Conservation (phyloP, 2,113 vertebrate genomes). For the Panthera tigris region DNA sequence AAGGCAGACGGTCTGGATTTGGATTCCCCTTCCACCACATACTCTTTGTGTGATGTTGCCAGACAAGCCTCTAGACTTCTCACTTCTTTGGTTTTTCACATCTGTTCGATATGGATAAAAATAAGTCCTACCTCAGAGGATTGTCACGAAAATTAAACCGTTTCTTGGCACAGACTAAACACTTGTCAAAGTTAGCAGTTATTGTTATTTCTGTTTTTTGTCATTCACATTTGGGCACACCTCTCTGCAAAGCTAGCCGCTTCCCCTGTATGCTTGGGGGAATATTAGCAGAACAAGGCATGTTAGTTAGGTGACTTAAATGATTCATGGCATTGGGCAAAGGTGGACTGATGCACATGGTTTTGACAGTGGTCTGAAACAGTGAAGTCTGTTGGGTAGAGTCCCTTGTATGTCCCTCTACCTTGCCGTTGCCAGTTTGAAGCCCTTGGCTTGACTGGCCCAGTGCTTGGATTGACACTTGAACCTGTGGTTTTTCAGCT, state of each 20-base stretch:
- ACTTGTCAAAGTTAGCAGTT: not conserved
- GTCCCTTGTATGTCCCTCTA: rapidly evolving
- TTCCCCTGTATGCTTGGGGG: too few relatives aligned
- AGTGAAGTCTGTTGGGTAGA: not conserved
- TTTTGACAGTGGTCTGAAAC: not conserved
- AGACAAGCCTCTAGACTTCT: not conserved
- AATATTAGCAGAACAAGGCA: not conserved
- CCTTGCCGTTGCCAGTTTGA: not conserved
- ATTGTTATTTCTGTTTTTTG: not conserved
- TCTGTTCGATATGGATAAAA: not conserved
- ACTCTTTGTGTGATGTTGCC: not conserved
- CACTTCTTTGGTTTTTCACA: constrained; percentile 6
- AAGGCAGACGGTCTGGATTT: not conserved
- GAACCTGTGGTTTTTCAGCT: not conserved
- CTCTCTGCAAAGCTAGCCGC: not conserved
- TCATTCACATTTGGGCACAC: not conserved
- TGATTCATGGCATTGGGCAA: not conserved
- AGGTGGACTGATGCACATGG: too few relatives aligned
- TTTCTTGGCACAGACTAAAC: not conserved
- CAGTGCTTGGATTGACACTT: not conserved
- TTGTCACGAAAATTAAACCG: not conserved
- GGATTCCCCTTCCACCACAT: not conserved
- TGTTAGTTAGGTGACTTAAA: not conserved
- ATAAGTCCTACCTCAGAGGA: not conserved
- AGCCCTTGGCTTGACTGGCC: not conserved